A percentile compares a stretch with the other conserved stretches of the same genome.
Conservation (phyloP, 2,888 invertebrate species). For the Priocnemis perturbator region DNA sequence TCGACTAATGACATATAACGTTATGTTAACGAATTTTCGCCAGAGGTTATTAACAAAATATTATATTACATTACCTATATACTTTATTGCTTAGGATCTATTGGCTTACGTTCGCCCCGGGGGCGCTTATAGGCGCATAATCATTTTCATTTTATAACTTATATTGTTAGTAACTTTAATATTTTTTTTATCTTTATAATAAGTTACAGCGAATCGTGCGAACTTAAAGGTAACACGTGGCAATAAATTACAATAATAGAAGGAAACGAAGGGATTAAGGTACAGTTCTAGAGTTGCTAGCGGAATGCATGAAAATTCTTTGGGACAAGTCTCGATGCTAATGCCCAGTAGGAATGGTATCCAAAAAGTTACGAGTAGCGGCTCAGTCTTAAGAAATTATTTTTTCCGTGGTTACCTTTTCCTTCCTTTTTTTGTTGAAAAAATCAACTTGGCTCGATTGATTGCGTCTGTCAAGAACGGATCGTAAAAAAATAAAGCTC, state of each 20-base stretch:
- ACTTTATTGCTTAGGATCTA: conserved; percentile 72
- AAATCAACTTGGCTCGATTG: conserved; percentile 22
- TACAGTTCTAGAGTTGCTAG: conserved; percentile 11
- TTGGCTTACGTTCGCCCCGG: conserved; percentile 67
- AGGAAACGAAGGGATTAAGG: conserved; percentile 27
- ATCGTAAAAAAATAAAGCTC: conserved; percentile 43
- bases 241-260: conserved; percentile 42
- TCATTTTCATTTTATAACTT: conserved; percentile 50
- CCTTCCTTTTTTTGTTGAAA: conserved; percentile 6
- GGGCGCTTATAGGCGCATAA: conserved; percentile 50
- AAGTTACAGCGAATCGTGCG: conserved; percentile 39
- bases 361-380: conserved; percentile 38
- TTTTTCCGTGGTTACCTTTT: conserved; percentile 14
- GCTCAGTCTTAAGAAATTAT: conserved; percentile 65
- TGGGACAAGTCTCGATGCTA: conserved; percentile 28
- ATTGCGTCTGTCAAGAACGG: conserved; percentile 6
- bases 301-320: conserved; percentile 42
- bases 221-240: conserved; percentile 37
- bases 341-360: conserved; percentile 41
- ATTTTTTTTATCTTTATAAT: conserved; percentile 37
- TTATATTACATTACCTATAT: conserved; percentile 72
- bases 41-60: conserved; percentile 73
- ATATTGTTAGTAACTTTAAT: conserved; percentile 47
- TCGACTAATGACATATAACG: conserved; percentile 58
- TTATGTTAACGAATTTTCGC: conserved; percentile 69